Conservation (phyloP, 2,113 vertebrate genomes). For the Fukomys damarensis region DNA sequence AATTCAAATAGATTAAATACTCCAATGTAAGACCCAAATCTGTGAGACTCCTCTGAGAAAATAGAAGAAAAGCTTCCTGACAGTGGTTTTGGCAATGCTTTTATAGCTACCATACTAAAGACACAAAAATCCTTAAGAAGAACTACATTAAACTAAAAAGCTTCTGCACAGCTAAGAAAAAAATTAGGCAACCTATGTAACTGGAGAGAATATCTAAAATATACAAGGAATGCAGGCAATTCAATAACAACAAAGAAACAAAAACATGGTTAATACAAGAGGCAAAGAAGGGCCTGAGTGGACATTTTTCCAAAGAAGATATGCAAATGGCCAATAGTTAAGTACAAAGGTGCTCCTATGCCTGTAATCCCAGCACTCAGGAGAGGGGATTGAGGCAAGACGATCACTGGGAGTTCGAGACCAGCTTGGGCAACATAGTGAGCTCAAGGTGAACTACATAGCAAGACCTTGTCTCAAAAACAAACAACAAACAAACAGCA, state of each 20-base stretch:
- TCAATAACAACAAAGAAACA: background rate
- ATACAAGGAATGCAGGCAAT: background rate
- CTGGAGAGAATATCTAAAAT: background rate
- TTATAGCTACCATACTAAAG: background rate
- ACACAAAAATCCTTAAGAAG: background rate
- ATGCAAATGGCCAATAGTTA: background rate
- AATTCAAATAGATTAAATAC: background rate
- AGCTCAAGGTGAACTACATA: background rate
- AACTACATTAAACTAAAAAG: background rate
- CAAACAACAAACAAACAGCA: background rate
- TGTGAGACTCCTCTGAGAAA: background rate
- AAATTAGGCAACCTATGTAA: background rate
- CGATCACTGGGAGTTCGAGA: background rate
- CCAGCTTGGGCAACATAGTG: background rate
- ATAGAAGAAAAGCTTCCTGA: background rate
- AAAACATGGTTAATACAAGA: background rate
- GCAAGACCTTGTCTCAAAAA: background rate
- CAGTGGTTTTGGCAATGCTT: background rate
- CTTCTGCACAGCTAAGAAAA: background rate
- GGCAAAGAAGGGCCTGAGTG: background rate
- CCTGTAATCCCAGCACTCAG: background rate
- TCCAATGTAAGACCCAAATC: background rate
- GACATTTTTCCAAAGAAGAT: background rate
- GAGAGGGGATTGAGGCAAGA: background rate
- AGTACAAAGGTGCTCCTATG: background rate